Evolutionary conservation across 2,888 invertebrate genomes (phyloP).

Genomic region (Gandaritis pyraliata): DNA sequence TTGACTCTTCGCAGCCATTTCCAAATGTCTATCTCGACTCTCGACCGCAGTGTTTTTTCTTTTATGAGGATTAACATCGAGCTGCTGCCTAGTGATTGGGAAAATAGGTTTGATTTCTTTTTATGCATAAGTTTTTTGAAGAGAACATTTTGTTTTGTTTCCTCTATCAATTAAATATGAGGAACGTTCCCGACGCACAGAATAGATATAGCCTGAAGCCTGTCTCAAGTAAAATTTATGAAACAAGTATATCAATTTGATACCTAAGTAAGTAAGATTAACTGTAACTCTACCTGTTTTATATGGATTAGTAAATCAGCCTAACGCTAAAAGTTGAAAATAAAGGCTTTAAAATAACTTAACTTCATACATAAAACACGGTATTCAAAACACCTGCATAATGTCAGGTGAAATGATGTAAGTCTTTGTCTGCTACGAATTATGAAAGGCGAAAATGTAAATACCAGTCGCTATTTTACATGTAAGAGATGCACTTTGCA

Average conservation of each 20-base stretch:
- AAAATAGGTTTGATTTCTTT: conserved; percentile 7
- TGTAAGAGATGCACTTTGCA: conserved; percentile 83
- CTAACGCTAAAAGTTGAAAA: not conserved
- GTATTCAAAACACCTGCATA: conserved; percentile 14
- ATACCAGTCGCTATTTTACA: conserved; percentile 82
- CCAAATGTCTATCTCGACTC: conserved; percentile 50
- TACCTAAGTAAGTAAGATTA: no score
- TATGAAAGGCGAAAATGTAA: conserved; percentile 82
- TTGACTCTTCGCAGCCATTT: conserved; percentile 67
- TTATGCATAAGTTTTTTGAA: not conserved
- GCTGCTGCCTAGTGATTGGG: conserved; percentile 2
- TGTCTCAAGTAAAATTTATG: no score
- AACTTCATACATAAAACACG: conserved; percentile 9
- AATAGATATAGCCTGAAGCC: no score
- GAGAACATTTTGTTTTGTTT: not conserved
- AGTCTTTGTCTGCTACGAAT: conserved; percentile 81
- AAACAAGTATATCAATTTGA: no score
- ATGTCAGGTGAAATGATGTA: conserved; percentile 68
- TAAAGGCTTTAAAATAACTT: not conserved
- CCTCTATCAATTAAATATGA: no score
- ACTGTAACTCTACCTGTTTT: no score
- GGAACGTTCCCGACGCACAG: no score
- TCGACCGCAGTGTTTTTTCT: conserved; percentile 49
- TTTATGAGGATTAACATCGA: conserved; percentile 27
- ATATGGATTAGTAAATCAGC: no score